Conservation (phyloP, 2,797 vertebrate species). For the Rhinophrynus dorsalis region DNA sequence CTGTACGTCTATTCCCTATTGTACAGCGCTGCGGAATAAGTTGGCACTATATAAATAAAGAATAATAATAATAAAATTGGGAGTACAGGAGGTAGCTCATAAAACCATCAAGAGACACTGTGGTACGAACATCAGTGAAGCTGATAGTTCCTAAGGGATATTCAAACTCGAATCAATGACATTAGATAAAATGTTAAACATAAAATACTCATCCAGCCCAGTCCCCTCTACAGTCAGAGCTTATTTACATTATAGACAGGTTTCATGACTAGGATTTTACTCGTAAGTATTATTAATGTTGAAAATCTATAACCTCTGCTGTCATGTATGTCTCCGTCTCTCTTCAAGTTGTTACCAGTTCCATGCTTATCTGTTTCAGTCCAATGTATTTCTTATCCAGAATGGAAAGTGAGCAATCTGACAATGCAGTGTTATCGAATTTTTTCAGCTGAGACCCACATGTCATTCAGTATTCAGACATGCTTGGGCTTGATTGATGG, state of each 20-base stretch:
- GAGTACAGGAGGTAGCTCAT: constrained; percentile 92
- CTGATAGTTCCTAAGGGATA: constrained; percentile 81
- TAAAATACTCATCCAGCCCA: constrained; percentile 58
- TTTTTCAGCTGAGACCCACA: constrained; percentile 95
- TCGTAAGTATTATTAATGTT: constrained; percentile 89
- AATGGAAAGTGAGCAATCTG: constrained; percentile 73
- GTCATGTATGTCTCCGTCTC: constrained; percentile 74
- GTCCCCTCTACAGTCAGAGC: constrained; percentile 57
- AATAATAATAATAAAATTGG: too few species aligned
- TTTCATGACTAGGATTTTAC: constrained; percentile 65
- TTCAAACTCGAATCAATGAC: constrained; percentile 90
- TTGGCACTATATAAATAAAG: too few species aligned
- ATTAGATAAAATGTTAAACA: constrained; percentile 54
- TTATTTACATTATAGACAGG: constrained; percentile 62
- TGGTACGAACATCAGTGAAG: constrained; percentile 74
- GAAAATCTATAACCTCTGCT: constrained; percentile 78
- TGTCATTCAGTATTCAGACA: constrained; percentile 91
- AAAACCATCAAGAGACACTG: constrained; percentile 84
- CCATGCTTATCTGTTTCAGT: constrained; percentile 94
- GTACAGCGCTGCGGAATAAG: too few species aligned
- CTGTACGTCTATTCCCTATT: too few species aligned
- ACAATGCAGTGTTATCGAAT: constrained; percentile 98
- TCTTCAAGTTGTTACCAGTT: constrained; percentile 88
- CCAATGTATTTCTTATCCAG: constrained; percentile 98
- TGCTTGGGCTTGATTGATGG: constrained; percentile 92